phyloP scores from a whole-genome alignment of 2,888 invertebrate genomes.

The Brachynemurus nebulosus region DNA sequence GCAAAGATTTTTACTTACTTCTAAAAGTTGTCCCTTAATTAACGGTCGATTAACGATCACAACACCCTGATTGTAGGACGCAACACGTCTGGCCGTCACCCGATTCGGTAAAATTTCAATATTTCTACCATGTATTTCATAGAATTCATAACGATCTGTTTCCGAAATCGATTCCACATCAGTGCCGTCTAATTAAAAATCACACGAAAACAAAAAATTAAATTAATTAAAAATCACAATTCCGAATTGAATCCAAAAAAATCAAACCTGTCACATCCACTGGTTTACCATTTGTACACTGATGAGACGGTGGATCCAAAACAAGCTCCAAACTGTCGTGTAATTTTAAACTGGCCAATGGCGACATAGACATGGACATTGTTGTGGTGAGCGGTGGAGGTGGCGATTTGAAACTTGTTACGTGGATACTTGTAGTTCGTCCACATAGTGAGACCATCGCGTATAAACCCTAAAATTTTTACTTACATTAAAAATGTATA shows the following conservation, averaged over 20 bases:
- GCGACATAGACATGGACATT: slow-evolving; percentile 24
- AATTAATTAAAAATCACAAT: neutral
- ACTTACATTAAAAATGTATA: no score
- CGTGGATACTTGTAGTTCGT: slow-evolving; percentile 58
- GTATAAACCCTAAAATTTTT: slow-evolving; percentile 47
- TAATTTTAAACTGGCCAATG: slow-evolving; percentile 33
- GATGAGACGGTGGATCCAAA: slow-evolving; percentile 36
- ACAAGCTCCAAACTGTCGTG: slow-evolving; percentile 49
- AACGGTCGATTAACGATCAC: slow-evolving; percentile 47
- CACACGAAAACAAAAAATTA: neutral
- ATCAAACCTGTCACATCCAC: slow-evolving; percentile 3
- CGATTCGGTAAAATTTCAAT: slow-evolving; percentile 51
- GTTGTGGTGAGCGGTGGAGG: slow-evolving; percentile 32
- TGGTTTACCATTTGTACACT: neutral
- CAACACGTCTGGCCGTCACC: slow-evolving; percentile 54
- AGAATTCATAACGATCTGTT: slow-evolving; percentile 45
- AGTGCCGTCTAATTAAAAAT: slow-evolving; percentile 26
- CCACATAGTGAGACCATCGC: slow-evolving; percentile 75
- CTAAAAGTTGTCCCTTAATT: slow-evolving; percentile 50
- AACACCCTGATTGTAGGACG: slow-evolving; percentile 74
- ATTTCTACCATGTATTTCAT: slow-evolving; percentile 73
- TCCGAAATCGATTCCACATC: slow-evolving; percentile 36
- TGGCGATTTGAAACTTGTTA: slow-evolving; percentile 48
- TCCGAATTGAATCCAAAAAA: neutral
- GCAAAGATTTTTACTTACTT: slow-evolving; percentile 42